Conservation (phyloP, 2,113 vertebrate species). For the Corythaeola cristata region DNA sequence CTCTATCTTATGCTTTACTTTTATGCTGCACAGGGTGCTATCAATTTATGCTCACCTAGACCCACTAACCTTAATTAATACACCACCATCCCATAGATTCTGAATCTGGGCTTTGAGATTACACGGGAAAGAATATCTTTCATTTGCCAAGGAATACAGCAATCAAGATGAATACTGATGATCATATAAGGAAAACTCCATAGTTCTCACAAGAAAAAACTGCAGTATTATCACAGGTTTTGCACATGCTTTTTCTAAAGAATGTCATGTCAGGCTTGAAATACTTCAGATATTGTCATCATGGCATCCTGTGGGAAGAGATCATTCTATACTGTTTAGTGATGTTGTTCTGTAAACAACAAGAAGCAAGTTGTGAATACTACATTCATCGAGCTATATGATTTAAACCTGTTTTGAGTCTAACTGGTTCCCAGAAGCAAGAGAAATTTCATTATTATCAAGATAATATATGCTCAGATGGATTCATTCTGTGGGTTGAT, state of each 20-base stretch:
- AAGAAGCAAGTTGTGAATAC: not conserved
- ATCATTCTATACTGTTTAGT: not conserved
- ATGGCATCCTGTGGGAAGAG: not conserved
- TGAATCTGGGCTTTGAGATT: not conserved
- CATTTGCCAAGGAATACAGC: not conserved
- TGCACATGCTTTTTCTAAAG: not conserved
- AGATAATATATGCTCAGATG: not conserved
- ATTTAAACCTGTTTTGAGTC: conserved; percentile 1
- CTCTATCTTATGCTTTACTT: not conserved
- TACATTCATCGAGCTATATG: not conserved
- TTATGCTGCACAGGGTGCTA: not conserved
- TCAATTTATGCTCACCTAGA: not conserved
- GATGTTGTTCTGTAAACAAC: not conserved
- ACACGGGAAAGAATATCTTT: not conserved
- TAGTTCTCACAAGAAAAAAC: not conserved
- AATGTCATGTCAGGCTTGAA: not conserved
- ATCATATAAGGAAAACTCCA: not conserved
- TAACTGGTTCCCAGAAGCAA: not conserved
- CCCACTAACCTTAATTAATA: not conserved
- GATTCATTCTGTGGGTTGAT: not conserved
- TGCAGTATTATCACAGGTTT: not conserved
- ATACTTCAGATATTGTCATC: not conserved
- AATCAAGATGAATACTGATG: not conserved
- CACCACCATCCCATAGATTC: not conserved
- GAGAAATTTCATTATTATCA: conserved; percentile 1